Conservation (phyloP, 2,888 invertebrate species). For the Spisula solida region DNA sequence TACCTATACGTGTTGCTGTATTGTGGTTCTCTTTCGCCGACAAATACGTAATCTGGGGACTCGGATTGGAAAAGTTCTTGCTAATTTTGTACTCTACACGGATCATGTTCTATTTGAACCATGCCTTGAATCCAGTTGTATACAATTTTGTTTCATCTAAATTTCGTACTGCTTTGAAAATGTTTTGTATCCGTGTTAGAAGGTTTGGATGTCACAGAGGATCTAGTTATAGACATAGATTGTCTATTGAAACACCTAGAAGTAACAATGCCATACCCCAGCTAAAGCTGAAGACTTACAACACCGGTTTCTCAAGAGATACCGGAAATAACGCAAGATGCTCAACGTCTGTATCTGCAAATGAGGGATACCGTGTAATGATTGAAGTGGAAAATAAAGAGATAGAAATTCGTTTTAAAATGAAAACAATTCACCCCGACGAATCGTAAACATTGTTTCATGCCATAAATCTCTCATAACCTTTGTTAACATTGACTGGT, state of each 20-base stretch:
- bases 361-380: neutral
- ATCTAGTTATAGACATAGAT: neutral
- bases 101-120: slow-evolving; percentile 83
- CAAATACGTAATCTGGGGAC: slow-evolving; percentile 55
- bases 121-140: slow-evolving; percentile 78
- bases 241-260: neutral
- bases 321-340: neutral
- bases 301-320: neutral
- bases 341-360: neutral
- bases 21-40: slow-evolving; percentile 75
- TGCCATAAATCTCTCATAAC: no score
- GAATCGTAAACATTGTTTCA: neutral
- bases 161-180: slow-evolving; percentile 45
- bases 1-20: slow-evolving; percentile 73
- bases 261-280: neutral
- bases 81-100: slow-evolving; percentile 71
- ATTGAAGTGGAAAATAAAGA: slow-evolving; percentile 26
- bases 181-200: neutral
- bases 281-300: neutral
- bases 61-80: slow-evolving; percentile 74
- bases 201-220: neutral
- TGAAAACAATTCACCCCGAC: neutral
- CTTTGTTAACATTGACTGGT: no score
- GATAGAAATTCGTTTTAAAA: slow-evolving; percentile 21
- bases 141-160: slow-evolving; percentile 75